Conservation (phyloP, 1,140 invertebrate genomes). For the Cryptotermes secundus region DNA sequence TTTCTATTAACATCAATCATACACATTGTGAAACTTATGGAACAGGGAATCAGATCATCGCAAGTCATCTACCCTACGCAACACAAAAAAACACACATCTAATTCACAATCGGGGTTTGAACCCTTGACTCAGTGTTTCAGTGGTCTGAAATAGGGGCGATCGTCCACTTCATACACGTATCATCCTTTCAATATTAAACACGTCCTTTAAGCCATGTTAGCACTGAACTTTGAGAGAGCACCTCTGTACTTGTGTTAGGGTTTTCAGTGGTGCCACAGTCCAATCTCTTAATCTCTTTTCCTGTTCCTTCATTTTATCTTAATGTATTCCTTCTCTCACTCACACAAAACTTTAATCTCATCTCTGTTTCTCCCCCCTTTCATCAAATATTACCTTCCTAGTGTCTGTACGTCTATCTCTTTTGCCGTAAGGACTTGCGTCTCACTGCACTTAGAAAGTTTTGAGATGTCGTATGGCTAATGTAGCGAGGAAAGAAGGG, state of each 20-base stretch:
- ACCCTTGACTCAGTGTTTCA: no score
- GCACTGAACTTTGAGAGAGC: no score
- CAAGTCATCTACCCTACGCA: no score
- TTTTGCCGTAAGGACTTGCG: not conserved
- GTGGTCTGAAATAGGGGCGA: no score
- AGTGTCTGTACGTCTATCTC: not conserved
- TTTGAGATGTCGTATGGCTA: not conserved
- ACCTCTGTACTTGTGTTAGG: not conserved
- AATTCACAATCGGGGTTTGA: no score
- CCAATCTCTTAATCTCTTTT: not conserved
- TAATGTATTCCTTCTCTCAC: constrained; percentile 16
- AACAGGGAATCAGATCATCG: no score
- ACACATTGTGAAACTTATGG: no score
- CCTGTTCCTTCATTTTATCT: not conserved
- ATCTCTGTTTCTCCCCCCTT: constrained; percentile 14
- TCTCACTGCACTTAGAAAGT: not conserved
- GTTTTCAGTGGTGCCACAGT: not conserved
- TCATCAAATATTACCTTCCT: not conserved
- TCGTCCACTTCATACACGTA: no score
- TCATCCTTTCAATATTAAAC: no score
- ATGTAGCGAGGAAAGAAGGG: not conserved
- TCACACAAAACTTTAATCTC: constrained; percentile 13
- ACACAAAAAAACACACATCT: no score
- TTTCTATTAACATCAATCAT: no score
- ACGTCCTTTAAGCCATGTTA: no score